Conservation (phyloP, 1,140 invertebrate genomes). For the Pachypeltis micranthus region DNA sequence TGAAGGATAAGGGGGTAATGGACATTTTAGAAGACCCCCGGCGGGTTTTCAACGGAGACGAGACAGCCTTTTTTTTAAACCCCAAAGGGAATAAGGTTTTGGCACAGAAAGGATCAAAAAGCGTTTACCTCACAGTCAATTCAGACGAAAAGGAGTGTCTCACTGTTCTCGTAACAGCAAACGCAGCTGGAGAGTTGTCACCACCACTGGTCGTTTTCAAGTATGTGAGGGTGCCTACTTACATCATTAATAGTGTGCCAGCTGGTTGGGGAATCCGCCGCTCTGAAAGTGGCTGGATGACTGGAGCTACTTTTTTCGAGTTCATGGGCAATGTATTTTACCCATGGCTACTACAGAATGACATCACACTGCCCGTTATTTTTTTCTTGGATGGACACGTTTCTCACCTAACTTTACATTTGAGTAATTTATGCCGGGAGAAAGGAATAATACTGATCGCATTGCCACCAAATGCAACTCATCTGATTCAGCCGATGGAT, state of each 20-base stretch:
- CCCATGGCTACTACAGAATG: constrained; percentile 22
- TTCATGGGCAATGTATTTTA: constrained; percentile 20
- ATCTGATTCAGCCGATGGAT: constrained; percentile 37
- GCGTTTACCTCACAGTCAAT: constrained; percentile 11
- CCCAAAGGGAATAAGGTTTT: constrained; percentile 18
- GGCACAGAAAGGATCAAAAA: constrained; percentile 11
- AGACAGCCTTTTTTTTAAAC: constrained; percentile 21
- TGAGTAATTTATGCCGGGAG: constrained; percentile 33
- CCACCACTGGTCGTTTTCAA: constrained; percentile 21
- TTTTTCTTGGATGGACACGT: constrained; percentile 36
- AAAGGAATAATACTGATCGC: constrained; percentile 35
- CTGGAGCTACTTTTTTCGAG: not conserved
- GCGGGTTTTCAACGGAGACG: constrained; percentile 25
- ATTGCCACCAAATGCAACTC: constrained; percentile 36
- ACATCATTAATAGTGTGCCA: constrained; percentile 29
- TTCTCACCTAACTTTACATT: constrained; percentile 32
- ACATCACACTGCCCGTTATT: constrained; percentile 28
- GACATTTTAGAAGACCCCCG: constrained; percentile 24
- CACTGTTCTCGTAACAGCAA: constrained; percentile 17
- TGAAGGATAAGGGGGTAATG: constrained; percentile 19
- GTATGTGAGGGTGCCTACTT: constrained; percentile 27
- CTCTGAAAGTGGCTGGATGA: constrained; percentile 16
- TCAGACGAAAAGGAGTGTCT: constrained; percentile 18
- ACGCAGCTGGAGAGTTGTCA: constrained; percentile 12
- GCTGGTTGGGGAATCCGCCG: constrained; percentile 32